Conservation (phyloP, 2,888 invertebrate species). For the Balanococcus diminutus region DNA sequence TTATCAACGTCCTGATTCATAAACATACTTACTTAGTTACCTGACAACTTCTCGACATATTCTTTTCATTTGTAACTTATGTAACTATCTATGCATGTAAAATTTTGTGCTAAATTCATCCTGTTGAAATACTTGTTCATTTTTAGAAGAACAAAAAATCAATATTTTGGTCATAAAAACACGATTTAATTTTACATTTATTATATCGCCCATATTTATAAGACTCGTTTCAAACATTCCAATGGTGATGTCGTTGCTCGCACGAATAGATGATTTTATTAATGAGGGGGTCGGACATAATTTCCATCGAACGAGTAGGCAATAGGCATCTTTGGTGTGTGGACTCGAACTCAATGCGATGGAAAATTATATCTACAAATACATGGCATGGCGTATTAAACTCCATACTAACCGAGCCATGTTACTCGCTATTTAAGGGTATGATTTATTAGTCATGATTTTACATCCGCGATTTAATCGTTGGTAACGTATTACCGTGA, state of each 20-base stretch:
- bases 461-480: slow-evolving; percentile 31
- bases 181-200: neutral
- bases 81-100: neutral
- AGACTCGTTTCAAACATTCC: neutral
- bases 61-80: neutral
- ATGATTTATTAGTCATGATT: slow-evolving; percentile 33
- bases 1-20: neutral
- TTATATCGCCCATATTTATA: neutral
- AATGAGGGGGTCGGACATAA: neutral
- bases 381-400: neutral
- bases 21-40: neutral
- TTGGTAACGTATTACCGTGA: neutral
- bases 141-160: neutral
- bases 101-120: neutral
- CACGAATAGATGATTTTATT: neutral
- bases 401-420: neutral
- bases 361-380: neutral
- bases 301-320: neutral
- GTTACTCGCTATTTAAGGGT: slow-evolving; percentile 22
- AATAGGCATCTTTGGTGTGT: neutral
- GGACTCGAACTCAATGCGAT: no score
- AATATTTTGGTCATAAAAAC: neutral
- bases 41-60: neutral
- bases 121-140: neutral
- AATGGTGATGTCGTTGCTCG: neutral